Conservation (phyloP, 2,797 vertebrate species). For the Tragelaphus eurycerus region DNA sequence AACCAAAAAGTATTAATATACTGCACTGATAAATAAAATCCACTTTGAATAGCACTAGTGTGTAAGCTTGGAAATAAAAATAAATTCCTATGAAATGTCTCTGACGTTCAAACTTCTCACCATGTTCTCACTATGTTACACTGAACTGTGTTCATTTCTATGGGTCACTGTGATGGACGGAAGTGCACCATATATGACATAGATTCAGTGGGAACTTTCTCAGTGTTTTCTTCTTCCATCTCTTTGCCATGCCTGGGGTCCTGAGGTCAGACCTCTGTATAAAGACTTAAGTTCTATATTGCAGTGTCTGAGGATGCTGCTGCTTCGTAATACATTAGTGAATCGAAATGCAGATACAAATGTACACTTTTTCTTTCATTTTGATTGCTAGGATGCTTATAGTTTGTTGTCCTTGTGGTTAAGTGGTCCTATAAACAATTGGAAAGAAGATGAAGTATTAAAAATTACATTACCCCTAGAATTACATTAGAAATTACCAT, state of each 20-base stretch:
- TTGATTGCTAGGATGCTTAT: background rate
- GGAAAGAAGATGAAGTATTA: background rate
- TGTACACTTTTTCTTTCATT: background rate
- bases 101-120: background rate
- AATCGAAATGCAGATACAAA: background rate
- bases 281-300: background rate
- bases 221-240: background rate
- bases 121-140: background rate
- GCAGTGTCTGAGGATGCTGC: background rate
- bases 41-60: background rate
- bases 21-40: slow-evolving; percentile 15
- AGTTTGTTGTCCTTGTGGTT: background rate
- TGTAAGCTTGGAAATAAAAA: slow-evolving; percentile 16
- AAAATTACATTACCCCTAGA: background rate
- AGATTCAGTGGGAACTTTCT: background rate
- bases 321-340: background rate
- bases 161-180: background rate
- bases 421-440: background rate
- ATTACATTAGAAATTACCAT: too few species aligned
- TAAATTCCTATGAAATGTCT: background rate
- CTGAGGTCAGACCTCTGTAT: background rate
- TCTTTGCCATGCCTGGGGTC: background rate
- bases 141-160: background rate
- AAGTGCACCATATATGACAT: background rate
- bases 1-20: background rate